These are phyloP conservation scores for Hydroisotoma schaefferi DNA, from an alignment of 2,888 invertebrate genomes.

Conservation along the genomic window DNA sequence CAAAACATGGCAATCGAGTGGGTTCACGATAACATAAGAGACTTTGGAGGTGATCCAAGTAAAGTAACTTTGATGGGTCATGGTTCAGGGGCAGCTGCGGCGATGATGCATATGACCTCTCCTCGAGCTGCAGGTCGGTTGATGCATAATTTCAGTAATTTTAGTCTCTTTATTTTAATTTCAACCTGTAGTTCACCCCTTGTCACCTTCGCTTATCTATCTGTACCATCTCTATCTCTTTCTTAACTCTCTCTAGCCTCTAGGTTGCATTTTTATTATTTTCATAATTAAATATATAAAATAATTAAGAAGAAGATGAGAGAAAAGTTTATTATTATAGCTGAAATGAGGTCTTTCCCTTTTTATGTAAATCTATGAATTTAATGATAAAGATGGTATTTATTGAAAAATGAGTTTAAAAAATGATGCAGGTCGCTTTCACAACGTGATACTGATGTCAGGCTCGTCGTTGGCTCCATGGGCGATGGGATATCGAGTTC, in stretches of 20 bases:
- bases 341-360: background rate
- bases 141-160: background rate
- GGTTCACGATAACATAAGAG: conserved; percentile 33
- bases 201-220: background rate
- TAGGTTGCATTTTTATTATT: too few species aligned
- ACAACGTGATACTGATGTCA: conserved; percentile 68
- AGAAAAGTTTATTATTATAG: background rate
- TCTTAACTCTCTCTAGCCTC: too few species aligned
- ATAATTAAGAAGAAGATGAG: background rate
- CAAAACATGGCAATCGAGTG: conserved; percentile 40
- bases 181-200: background rate
- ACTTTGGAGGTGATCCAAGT: conserved; percentile 40
- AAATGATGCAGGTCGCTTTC: conserved; percentile 62
- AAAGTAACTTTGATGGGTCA: conserved; percentile 44
- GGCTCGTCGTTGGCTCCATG: conserved; percentile 56
- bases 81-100: conserved; percentile 63
- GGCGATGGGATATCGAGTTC: conserved; percentile 49
- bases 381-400: too few species aligned
- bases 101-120: conserved; percentile 65
- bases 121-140: conserved; percentile 62
- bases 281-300: too few species aligned
- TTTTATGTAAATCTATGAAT: background rate
- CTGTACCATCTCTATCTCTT: background rate
- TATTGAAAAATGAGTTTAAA: too few species aligned
- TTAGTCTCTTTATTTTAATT: background rate